Evolutionary conservation across 1,140 invertebrate genomes (phyloP).

Genomic region (Aphelenchoides avenae): DNA sequence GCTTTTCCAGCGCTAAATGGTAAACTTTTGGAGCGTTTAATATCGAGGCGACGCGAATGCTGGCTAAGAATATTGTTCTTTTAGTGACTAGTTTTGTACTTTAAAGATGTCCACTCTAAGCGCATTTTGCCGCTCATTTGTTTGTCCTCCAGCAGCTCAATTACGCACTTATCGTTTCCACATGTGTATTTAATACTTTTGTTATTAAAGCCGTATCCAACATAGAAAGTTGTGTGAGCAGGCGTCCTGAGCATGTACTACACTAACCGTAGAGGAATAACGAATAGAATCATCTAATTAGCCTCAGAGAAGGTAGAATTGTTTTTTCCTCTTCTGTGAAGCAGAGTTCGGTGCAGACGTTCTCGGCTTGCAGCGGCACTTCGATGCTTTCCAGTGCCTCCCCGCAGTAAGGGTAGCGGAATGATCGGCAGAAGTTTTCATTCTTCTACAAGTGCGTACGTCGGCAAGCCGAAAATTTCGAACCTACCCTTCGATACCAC

Average conservation of each 20-base stretch:
- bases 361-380: neutral
- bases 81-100: too few species aligned
- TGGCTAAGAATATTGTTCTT: too few species aligned
- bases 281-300: neutral
- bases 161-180: too few species aligned
- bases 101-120: too few species aligned
- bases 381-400: neutral
- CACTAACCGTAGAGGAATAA: neutral
- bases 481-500: neutral
- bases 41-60: too few species aligned
- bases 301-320: neutral
- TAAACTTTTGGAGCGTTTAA: too few species aligned
- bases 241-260: neutral
- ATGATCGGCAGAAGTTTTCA: neutral
- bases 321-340: neutral
- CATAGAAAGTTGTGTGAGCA: neutral
- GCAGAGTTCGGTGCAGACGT: neutral
- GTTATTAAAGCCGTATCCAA: neutral
- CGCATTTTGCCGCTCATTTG: too few species aligned
- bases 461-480: neutral
- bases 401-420: neutral
- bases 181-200: neutral
- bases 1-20: too few species aligned
- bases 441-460: neutral
- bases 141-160: too few species aligned